phyloP scores from a whole-genome alignment of 2,888 invertebrate species.

The Scaptomyza parva region DNA sequence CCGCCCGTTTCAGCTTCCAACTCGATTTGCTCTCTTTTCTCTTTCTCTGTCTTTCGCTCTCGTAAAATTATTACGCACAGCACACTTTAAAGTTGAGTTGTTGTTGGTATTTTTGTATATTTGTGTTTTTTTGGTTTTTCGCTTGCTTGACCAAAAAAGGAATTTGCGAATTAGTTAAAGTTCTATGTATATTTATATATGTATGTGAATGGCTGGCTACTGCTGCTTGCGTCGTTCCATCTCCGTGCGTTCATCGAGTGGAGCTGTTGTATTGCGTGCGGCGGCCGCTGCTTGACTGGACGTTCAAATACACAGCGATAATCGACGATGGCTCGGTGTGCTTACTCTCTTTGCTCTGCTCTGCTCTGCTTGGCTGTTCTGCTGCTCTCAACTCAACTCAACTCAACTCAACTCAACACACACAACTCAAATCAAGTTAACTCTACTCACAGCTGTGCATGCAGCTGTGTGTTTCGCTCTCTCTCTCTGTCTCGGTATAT shows the following conservation, averaged over 20 bases:
- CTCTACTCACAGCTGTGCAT: constrained; percentile 50
- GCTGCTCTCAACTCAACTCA: constrained; percentile 19
- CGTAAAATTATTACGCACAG: constrained; percentile 37
- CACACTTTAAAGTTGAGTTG: constrained; percentile 48
- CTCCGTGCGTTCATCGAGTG: constrained; percentile 44
- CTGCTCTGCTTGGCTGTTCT: neutral
- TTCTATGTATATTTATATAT: constrained; percentile 35
- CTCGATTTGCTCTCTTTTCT: constrained; percentile 23
- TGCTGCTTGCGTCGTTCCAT: constrained; percentile 54
- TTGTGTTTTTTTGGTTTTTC: constrained; percentile 13
- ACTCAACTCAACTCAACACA: constrained; percentile 15
- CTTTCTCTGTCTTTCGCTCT: constrained; percentile 7
- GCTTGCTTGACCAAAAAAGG: constrained; percentile 14
- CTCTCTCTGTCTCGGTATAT: constrained; percentile 12
- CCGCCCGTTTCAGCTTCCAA: constrained; percentile 58
- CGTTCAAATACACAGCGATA: constrained; percentile 15
- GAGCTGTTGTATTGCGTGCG: constrained; percentile 59
- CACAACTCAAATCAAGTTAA: constrained; percentile 21
- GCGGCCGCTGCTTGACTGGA: constrained; percentile 63
- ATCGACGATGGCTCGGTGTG: constrained; percentile 22
- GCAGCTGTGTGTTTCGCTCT: constrained; percentile 35
- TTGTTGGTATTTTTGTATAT: constrained; percentile 26
- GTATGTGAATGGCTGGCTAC: constrained; percentile 29
- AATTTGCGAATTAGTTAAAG: constrained; percentile 52
- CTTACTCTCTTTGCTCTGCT: constrained; percentile 7